Base-by-base conservation (phyloP, 2,888 invertebrate genomes). In the Meliscaeva auricollis region DNA sequence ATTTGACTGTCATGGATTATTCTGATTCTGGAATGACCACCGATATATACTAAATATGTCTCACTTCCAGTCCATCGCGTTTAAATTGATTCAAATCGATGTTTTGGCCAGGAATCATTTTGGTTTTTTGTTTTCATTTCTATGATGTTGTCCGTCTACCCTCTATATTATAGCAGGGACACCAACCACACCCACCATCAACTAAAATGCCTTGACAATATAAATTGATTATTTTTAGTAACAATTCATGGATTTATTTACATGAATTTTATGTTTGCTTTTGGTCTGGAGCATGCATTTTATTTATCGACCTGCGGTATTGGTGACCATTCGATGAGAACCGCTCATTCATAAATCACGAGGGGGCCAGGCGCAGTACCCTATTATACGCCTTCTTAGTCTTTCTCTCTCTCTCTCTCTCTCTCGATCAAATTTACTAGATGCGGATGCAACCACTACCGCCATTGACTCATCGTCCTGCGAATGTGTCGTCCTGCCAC, bases 291-390 rank as follows among this genome's bases (percentile, higher is more conserved):
- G 2, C 50, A 52, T 56, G 56, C 54, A 85, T 81, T 76, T 85
- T 85, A 85, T 85, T 81, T 85, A 81, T 85, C 73, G 85, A 77
- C 81, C 73, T 80, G 85, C 81, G 85, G 85, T 81, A 81, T 80
- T 81, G 81, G 81, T 81, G 85, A 85, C 85, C 85, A 85, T 85
- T 85, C 85, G 85, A 85, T 85, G 85, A 85, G 85, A 76, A 77
- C 76, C 73, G 56, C 85, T 85, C 77, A 73, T 60, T 81, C 80
- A 85, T 85, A 85, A 85, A 85, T 85, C 85, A 85, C 50, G 22
- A 26, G n/a, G 0, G 9, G 22, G 32, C 54, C n/a, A 44, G 38
- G 38, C 6, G n/a, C n/a, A n/a, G n/a, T n/a, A n/a, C n/a, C n/a
- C n/a, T n/a, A n/a, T n/a, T n/a, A n/a, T n/a, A n/a, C n/a, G n/a